A percentile compares a stretch with the other conserved stretches of the same genome.
These are phyloP conservation scores for Vimba vimba DNA, from an alignment of 2,113 vertebrate species.

Conservation along the genomic window DNA sequence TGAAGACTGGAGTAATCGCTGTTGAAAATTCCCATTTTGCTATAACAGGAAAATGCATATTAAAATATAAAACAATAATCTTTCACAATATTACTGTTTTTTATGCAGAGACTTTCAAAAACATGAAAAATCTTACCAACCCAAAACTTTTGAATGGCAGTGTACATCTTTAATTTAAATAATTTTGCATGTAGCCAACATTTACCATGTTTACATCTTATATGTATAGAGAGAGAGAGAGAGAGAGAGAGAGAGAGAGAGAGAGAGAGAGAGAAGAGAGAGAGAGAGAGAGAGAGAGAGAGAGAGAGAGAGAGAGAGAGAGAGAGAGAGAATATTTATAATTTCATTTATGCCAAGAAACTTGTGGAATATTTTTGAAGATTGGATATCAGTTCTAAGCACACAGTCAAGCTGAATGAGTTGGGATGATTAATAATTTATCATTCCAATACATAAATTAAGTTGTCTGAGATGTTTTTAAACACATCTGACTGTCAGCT, in stretches of 20 bases:
- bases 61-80: too few relatives aligned
- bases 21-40: neutral
- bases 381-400: neutral
- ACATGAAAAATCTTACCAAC: neutral
- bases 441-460: neutral
- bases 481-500: conserved; percentile 17
- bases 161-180: neutral
- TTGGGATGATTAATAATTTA: neutral
- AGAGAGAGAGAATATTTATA: too few relatives aligned
- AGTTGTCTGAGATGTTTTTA: conserved; percentile 25
- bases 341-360: neutral
- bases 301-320: too few relatives aligned
- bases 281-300: too few relatives aligned
- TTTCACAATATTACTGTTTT: neutral
- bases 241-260: too few relatives aligned
- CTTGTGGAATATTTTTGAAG: neutral
- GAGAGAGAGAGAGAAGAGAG: too few relatives aligned
- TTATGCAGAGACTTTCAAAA: neutral
- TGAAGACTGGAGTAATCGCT: neutral
- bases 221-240: too few relatives aligned
- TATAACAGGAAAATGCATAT: neutral
- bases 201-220: too few relatives aligned
- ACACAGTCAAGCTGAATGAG: conserved; percentile 2
- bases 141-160: neutral
- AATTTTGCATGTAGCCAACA: too few relatives aligned